Evolutionary conservation across 2,797 vertebrate species (phyloP), one percentile per base, ranked within the genome.

Genomic region (Borostomias antarcticus): DNA sequence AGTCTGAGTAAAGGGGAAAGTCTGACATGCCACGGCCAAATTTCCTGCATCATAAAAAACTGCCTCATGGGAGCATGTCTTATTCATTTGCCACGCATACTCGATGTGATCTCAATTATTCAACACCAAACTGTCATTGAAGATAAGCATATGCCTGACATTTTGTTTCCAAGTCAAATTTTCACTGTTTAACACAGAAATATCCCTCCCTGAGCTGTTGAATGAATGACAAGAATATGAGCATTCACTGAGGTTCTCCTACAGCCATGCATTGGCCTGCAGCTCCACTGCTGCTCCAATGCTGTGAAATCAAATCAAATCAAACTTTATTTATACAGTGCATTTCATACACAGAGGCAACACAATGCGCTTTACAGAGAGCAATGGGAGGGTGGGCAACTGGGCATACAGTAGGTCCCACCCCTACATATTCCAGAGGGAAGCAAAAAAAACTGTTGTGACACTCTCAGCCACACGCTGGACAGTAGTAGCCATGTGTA

Each of bases 401-500:
- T n/a, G n/a, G n/a, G n/a, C n/a, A n/a, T n/a, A n/a, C n/a, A n/a
- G n/a, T n/a, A n/a, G n/a, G n/a, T n/a, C n/a, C n/a, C n/a, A n/a
- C n/a, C n/a, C n/a, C n/a, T n/a, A n/a, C n/a, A n/a, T n/a, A n/a
- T n/a, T n/a, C n/a, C n/a, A n/a, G n/a, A n/a, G n/a, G n/a, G n/a
- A n/a, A n/a, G n/a, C n/a, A n/a, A n/a, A n/a, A n/a, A n/a, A n/a
- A n/a, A n/a, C n/a, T n/a, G 75, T 74, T 75, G 72, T 79, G 13
- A 2, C 66, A 69, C 63, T 2, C 26, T 45, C 58, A 33, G 23
- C 57, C 50, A 69, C 67, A 1, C 51, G 62, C 50, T 51, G 69
- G 62, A 71, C 64, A 68, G 62, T 58, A 67, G 69, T 73, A 66
- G 62, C 53, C 54, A 62, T 75, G 64, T 66, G 68, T 77, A 52